These are phyloP conservation scores for Hippoglossus hippoglossus DNA, from an alignment of 2,797 vertebrate genomes.

Conservation along the genomic window DNA sequence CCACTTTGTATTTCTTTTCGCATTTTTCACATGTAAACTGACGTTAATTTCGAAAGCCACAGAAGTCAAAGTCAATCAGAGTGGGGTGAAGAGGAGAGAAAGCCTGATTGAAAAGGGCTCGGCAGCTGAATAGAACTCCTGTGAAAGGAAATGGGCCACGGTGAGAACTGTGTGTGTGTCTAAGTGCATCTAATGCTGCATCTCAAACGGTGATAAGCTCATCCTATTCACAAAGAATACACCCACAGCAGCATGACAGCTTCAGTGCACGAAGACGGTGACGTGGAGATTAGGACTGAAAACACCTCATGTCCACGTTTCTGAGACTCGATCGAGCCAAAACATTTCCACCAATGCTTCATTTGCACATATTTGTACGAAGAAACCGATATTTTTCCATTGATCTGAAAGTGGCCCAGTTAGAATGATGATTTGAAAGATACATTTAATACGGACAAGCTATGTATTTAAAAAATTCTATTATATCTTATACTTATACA, in stretches of 20 bases:
- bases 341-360: neutral
- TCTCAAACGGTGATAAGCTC: slow-evolving; percentile 39
- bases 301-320: neutral
- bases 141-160: slow-evolving; percentile 48
- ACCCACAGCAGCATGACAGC: slow-evolving; percentile 40
- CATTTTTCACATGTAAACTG: slow-evolving; percentile 39
- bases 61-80: too few species aligned
- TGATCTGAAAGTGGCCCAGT: neutral
- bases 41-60: neutral
- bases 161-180: slow-evolving; percentile 19
- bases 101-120: slow-evolving; percentile 22
- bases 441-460: too few species aligned
- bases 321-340: too few species aligned
- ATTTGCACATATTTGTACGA: slow-evolving; percentile 12
- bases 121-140: slow-evolving; percentile 22
- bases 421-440: too few species aligned
- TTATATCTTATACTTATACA: too few species aligned
- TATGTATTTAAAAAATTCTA: too few species aligned
- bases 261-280: slow-evolving; percentile 23
- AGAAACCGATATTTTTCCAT: neutral
- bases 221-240: slow-evolving; percentile 44
- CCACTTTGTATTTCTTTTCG: slow-evolving; percentile 28
- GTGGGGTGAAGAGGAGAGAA: neutral
- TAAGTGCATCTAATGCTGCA: slow-evolving; percentile 27
- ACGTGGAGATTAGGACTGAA: slow-evolving; percentile 6